These are phyloP conservation scores for Scrobipalpa atriplicella DNA, from an alignment of 2,888 invertebrate species.

Conservation along the genomic window DNA sequence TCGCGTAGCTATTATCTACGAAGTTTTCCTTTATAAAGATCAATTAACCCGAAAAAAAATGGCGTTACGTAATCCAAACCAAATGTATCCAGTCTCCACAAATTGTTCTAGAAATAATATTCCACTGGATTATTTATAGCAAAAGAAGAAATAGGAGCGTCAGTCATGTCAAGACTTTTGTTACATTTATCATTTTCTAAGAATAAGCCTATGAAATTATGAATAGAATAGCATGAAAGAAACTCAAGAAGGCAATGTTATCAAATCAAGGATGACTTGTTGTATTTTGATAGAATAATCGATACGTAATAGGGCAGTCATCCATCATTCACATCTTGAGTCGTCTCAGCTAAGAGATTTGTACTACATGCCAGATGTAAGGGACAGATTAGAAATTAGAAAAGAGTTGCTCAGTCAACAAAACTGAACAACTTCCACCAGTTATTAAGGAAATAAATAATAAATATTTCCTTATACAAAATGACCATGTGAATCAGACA, in stretches of 20 bases:
- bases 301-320: slow-evolving; percentile 34
- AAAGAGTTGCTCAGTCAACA: not conserved
- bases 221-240: not conserved
- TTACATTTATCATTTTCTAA: not conserved
- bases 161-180: not conserved
- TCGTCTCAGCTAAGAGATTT: slow-evolving; percentile 3
- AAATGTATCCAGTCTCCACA: not conserved
- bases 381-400: not conserved
- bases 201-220: not conserved
- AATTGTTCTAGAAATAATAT: too few species aligned
- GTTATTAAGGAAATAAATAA: too few species aligned
- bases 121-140: too few species aligned
- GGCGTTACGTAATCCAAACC: not conserved
- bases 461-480: too few species aligned
- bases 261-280: slow-evolving; percentile 26
- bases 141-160: not conserved
- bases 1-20: not conserved
- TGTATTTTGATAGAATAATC: slow-evolving; percentile 29
- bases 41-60: too few species aligned
- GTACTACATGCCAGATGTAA: not conserved
- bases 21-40: not conserved
- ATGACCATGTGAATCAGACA: too few species aligned
- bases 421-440: not conserved
- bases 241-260: not conserved
- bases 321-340: slow-evolving; percentile 35